Conservation (phyloP, 2,888 invertebrate species). For the Agriotes lineatus region DNA sequence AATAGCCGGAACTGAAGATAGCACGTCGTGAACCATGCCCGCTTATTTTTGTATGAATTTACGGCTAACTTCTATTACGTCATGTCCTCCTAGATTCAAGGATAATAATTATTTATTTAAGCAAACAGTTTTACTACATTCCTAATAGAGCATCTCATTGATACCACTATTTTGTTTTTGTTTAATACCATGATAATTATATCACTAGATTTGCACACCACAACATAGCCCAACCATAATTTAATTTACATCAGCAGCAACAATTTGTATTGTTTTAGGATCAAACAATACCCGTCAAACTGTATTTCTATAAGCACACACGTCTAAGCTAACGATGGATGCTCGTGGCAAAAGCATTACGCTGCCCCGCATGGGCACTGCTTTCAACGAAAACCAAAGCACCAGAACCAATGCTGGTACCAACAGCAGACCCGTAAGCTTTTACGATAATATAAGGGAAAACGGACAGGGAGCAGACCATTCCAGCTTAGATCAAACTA, state of each 20-base stretch:
- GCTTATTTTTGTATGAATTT: no score
- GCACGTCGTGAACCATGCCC: no score
- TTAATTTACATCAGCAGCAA: not conserved
- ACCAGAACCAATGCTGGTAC: conserved; percentile 53
- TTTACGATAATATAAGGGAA: conserved; percentile 64
- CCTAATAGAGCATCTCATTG: no score
- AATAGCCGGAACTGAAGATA: no score
- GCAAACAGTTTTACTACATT: no score
- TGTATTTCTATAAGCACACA: not conserved
- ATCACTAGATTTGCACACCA: not conserved
- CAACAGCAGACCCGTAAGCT: conserved; percentile 64
- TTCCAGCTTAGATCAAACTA: conserved; percentile 28
- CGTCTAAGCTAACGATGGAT: conserved; percentile 31
- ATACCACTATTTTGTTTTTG: no score
- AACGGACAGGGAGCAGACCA: conserved; percentile 39
- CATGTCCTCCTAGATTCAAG: no score
- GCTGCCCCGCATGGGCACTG: conserved; percentile 38
- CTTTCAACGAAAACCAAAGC: conserved; percentile 51
- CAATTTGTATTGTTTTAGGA: conserved; percentile 5
- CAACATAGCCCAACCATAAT: not conserved
- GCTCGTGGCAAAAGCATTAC: conserved; percentile 39
- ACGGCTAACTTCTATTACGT: no score
- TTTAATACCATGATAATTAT: not conserved
- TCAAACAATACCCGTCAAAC: not conserved
- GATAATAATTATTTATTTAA: no score